Evolutionary conservation across 2,113 vertebrate species (phyloP).

Genomic region (Nipponia nippon): DNA sequence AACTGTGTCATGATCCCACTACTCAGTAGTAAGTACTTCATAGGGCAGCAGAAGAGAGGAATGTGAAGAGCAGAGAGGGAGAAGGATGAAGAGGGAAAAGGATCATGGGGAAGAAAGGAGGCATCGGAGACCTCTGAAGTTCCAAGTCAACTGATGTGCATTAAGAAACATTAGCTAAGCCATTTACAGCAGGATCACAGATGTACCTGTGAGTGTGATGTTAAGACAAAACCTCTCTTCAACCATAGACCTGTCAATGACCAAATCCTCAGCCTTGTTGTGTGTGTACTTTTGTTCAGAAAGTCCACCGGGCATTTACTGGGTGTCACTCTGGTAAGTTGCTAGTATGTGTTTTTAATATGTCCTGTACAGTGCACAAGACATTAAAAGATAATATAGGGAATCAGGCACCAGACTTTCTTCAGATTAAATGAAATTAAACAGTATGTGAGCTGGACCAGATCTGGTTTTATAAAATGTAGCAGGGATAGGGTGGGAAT

Average conservation of each 20-base stretch:
- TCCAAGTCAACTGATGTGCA: background rate
- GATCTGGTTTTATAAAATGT: background rate
- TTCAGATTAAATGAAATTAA: background rate
- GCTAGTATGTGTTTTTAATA: background rate
- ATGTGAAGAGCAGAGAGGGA: background rate
- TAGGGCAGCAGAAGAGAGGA: background rate
- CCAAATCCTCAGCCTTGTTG: background rate
- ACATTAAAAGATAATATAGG: background rate
- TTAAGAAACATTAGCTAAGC: background rate
- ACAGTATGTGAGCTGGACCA: background rate
- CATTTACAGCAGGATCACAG: background rate
- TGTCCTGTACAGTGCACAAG: background rate
- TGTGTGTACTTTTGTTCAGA: background rate
- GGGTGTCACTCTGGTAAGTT: background rate
- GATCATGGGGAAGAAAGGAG: background rate
- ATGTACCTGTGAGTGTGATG: background rate
- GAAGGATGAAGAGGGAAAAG: background rate
- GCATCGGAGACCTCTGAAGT: background rate
- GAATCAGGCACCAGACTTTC: background rate
- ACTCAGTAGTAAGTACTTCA: background rate
- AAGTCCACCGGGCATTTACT: background rate
- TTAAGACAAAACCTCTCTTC: background rate
- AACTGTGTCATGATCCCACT: background rate
- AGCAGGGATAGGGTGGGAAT: background rate
- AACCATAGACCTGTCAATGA: background rate